Conservation (phyloP, 1,140 invertebrate genomes). For the Yoshiicerus persimilis region DNA sequence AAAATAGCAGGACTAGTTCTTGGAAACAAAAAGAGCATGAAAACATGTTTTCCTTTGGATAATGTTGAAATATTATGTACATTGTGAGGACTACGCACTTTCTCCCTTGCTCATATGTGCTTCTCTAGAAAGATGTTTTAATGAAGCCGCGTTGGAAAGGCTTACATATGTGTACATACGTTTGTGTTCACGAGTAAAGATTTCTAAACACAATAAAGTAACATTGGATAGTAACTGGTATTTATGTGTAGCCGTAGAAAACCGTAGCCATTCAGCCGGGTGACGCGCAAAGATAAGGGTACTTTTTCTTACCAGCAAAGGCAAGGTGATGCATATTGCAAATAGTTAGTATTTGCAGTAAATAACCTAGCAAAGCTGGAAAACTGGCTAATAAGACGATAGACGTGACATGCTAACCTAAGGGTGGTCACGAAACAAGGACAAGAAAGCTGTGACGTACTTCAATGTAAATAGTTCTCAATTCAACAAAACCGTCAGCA, state of each 20-base stretch:
- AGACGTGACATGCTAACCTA: not conserved
- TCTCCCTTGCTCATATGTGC: not conserved
- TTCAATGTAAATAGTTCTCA: not conserved
- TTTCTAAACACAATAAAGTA: too few species aligned
- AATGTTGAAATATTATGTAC: not conserved
- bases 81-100: not conserved
- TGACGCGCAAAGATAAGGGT: not conserved
- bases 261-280: not conserved
- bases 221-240: not conserved
- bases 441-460: not conserved
- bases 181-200: too few species aligned
- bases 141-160: too few species aligned
- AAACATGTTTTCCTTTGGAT: not conserved
- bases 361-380: not conserved
- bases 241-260: not conserved
- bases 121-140: not conserved
- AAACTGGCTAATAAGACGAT: not conserved
- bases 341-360: not conserved
- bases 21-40: not conserved
- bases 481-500: not conserved
- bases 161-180: too few species aligned
- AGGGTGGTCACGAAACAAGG: not conserved
- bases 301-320: not conserved
- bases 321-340: not conserved
- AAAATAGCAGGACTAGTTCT: not conserved